Percentiles rank a stretch among this genome's conserved stretches.
Evolutionary conservation across 2,888 invertebrate genomes (phyloP).

Genomic region (Chloroclystis v-ata): DNA sequence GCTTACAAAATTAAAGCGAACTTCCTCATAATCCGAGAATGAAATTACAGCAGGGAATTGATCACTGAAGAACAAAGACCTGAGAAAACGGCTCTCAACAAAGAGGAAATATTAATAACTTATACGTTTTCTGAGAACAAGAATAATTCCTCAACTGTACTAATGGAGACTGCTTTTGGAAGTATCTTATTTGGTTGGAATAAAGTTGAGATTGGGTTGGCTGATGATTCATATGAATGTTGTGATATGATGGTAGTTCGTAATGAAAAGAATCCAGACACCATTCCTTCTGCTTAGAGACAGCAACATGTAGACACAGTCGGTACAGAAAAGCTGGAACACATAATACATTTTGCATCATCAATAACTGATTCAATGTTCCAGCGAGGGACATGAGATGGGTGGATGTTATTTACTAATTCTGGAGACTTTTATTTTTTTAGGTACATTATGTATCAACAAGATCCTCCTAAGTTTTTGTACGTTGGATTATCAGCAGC

Average conservation of each 20-base stretch:
- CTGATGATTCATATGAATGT: not conserved
- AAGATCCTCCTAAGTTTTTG: too few species aligned
- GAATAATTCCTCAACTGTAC: slow-evolving; percentile 4
- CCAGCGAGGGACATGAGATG: too few species aligned
- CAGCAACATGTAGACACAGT: slow-evolving; percentile 19
- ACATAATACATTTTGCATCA: not conserved
- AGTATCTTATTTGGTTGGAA: slow-evolving; percentile 13
- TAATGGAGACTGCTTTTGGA: not conserved
- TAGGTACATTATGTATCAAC: too few species aligned
- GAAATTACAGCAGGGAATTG: slow-evolving; percentile 35
- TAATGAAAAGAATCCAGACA: slow-evolving; percentile 58
- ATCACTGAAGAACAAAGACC: slow-evolving; percentile 32
- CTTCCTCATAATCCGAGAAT: slow-evolving; percentile 7
- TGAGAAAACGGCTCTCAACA: slow-evolving; percentile 43
- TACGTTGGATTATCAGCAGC: too few species aligned
- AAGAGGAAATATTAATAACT: slow-evolving; percentile 55
- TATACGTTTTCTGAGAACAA: slow-evolving; percentile 27
- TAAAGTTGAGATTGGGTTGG: slow-evolving; percentile 15
- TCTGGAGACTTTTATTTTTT: too few species aligned
- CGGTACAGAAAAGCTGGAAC: not conserved
- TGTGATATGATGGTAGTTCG: slow-evolving; percentile 37
- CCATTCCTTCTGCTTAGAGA: slow-evolving; percentile 38
- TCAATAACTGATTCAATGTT: not conserved
- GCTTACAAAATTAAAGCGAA: not conserved
- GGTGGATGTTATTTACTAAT: too few species aligned